Conservation (phyloP, 2,113 vertebrate genomes). For the Garra rufa region DNA sequence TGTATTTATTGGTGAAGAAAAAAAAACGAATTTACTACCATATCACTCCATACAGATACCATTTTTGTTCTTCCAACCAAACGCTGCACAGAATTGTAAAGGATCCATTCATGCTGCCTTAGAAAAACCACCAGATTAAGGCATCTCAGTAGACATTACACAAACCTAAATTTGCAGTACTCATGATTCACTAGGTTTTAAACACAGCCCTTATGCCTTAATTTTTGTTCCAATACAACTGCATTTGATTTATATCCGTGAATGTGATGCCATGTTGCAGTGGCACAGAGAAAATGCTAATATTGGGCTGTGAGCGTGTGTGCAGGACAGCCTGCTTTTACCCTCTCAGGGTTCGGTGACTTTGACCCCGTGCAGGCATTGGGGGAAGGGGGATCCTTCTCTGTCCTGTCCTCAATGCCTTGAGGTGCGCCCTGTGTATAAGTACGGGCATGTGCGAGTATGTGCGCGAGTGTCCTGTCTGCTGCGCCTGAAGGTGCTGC, state of each 20-base stretch:
- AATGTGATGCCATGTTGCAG: constrained; percentile 44
- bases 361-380: constrained; percentile 63
- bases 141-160: background rate
- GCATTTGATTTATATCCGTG: constrained; percentile 42
- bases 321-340: constrained; percentile 53
- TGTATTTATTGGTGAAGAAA: background rate
- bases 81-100: background rate
- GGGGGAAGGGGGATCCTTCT: constrained; percentile 32
- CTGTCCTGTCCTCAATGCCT: constrained; percentile 66
- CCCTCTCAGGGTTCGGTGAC: constrained; percentile 59
- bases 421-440: constrained; percentile 36
- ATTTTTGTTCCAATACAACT: background rate
- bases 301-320: constrained; percentile 48
- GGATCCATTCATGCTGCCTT: background rate
- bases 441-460: constrained; percentile 33
- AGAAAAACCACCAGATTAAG: background rate
- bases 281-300: constrained; percentile 55
- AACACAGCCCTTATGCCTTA: background rate
- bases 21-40: background rate
- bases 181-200: background rate
- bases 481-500: constrained; percentile 65
- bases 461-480: constrained; percentile 61
- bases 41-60: background rate
- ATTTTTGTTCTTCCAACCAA: background rate
- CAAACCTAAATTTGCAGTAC: background rate